Evolutionary conservation across 2,797 vertebrate genomes (phyloP), one percentile per base, ranked within the genome.

Genomic region (Epinephelus awoara): DNA sequence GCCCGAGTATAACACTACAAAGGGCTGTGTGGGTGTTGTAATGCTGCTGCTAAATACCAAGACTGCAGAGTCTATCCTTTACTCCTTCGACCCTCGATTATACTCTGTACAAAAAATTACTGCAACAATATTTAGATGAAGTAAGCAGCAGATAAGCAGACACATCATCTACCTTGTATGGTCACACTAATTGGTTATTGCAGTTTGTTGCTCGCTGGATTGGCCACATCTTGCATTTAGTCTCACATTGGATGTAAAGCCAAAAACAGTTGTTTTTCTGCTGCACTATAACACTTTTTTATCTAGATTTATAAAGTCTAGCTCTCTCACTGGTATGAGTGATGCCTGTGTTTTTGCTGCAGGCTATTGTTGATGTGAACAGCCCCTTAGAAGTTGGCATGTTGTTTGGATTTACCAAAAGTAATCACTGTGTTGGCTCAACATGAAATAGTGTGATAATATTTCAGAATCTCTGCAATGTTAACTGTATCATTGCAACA

Each of bases 391-490:
- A 50, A 49, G 25, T 27, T 58, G 57, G 1, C 6, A 25, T 49
- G 42, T 67, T 54, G n/a, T 40, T 44, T 42, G 6, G 44, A 54
- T 57, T 56, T 55, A 34, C 46, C 23, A 38, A 46, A 52, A 29
- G 44, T 42, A 40, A 69, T 58, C 29, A 10, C 58, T 34, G 15
- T 38, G 46, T 23, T 66, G 34, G 2, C 3, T 47, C 55, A 58
- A 74, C 38, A 44, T 68, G 46, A 66, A 75, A 27, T n/a, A 23
- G 40, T 27, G 13, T n/a, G 18, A 64, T 46, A 15, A 9, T 46
- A 44, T 66, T 55, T 61, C 19, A 27, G 29, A 44, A 46, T 69
- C 64, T 54, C 49, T 67, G 69, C 25, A 46, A 57, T 47, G 62
- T 17, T 56, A 50, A 67, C 14, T 51, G 29, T 6, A 27, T 49